Evolutionary conservation across 2,888 invertebrate species (phyloP).

Genomic region (Dryobota labecula): DNA sequence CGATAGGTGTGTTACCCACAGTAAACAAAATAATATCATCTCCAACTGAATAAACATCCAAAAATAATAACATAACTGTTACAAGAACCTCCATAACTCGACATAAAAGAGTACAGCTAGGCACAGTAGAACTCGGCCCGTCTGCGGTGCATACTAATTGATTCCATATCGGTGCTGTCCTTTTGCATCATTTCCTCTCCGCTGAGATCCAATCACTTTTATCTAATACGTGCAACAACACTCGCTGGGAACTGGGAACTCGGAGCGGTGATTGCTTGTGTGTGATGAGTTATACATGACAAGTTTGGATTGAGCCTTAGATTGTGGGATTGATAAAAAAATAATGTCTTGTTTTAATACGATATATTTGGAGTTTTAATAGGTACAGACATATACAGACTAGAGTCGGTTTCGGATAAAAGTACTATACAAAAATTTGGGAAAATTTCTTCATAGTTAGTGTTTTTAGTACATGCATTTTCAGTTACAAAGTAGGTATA

Average conservation of each 20-base stretch:
- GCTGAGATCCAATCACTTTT: conserved; percentile 80
- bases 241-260: conserved; percentile 29
- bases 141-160: conserved; percentile 71
- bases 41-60: neutral
- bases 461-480: neutral
- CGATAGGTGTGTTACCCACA: too few species aligned
- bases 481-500: neutral
- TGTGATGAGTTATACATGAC: conserved; percentile 36
- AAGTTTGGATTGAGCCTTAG: conserved; percentile 7
- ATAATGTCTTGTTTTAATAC: neutral
- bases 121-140: conserved; percentile 14
- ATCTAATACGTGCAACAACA: conserved; percentile 68
- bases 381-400: neutral
- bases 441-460: neutral
- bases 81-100: neutral
- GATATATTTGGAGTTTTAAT: neutral
- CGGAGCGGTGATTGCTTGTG: conserved; percentile 39
- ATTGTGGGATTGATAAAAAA: neutral
- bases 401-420: neutral
- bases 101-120: conserved; percentile 1
- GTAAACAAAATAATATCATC: neutral
- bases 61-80: conserved; percentile 7
- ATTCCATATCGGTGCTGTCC: conserved; percentile 75
- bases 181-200: conserved; percentile 80
- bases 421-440: neutral